Conservation (phyloP, 2,888 invertebrate species). For the Odontocerum albicorne region DNA sequence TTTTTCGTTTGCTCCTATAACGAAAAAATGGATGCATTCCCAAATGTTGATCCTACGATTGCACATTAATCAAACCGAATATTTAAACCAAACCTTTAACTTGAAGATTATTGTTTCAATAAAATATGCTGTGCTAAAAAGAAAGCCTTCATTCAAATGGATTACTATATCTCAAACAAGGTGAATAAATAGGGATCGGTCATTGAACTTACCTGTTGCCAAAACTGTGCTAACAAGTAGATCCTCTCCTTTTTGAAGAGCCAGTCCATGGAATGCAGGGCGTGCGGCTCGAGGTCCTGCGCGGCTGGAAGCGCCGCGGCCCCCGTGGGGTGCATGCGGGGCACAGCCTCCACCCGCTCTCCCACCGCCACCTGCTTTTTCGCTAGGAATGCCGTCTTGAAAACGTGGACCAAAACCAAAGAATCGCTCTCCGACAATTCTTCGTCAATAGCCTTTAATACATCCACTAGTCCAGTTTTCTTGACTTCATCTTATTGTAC, state of each 20-base stretch:
- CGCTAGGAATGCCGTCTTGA: conserved; percentile 34
- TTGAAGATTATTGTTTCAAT: no score
- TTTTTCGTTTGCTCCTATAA: no score
- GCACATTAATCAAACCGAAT: no score
- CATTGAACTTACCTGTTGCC: conserved; percentile 87
- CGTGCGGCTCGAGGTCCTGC: conserved; percentile 88
- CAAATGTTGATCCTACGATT: no score
- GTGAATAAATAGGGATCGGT: no score
- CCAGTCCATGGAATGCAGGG: conserved; percentile 96
- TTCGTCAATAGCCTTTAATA: conserved; percentile 3
- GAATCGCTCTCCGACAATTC: conserved; percentile 4
- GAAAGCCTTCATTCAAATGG: no score
- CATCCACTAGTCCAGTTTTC: conserved; percentile 12
- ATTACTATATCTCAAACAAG: no score
- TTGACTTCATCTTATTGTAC: conserved; percentile 14
- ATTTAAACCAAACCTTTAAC: no score
- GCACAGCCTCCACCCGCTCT: conserved; percentile 36
- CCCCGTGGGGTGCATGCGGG: conserved; percentile 76
- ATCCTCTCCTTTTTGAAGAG: conserved; percentile 94
- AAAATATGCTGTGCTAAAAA: no score
- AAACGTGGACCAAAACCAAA: conserved; percentile 26
- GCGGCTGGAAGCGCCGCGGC: conserved; percentile 75
- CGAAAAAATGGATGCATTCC: no score
- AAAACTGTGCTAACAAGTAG: conserved; percentile 91
- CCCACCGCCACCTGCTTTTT: conserved; percentile 30